Percentiles rank a stretch among this genome's conserved stretches.
phyloP scores from a whole-genome alignment of 2,888 invertebrate genomes.

The Luffia ferchaultella region DNA sequence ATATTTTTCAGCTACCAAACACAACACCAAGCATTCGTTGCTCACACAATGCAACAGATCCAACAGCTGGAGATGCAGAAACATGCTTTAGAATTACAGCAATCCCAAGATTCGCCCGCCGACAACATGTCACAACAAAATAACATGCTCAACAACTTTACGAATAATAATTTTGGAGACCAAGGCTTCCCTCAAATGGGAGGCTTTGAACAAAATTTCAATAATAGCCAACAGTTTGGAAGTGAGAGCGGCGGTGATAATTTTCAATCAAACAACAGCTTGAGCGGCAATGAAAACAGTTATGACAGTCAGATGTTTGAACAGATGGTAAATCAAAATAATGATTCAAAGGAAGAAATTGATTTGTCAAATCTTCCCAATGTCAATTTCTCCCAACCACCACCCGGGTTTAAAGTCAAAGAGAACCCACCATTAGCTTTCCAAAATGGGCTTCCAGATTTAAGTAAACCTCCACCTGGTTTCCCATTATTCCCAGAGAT shows the following conservation, averaged over 20 bases:
- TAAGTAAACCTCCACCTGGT: constrained; percentile 88
- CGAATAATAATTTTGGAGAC: constrained; percentile 3
- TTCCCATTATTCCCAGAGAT: constrained; percentile 65
- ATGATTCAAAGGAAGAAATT: constrained; percentile 27
- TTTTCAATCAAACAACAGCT: constrained; percentile 48
- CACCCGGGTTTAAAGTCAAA: constrained; percentile 47
- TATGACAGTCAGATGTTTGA: constrained; percentile 56
- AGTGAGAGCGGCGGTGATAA: constrained; percentile 48
- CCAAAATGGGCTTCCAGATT: constrained; percentile 76
- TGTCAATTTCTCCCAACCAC: constrained; percentile 55
- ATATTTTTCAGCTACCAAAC: constrained; percentile 75
- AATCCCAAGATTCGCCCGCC: constrained; percentile 21
- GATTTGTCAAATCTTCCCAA: constrained; percentile 45
- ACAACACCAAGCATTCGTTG: constrained; percentile 95
- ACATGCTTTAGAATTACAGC: constrained; percentile 68
- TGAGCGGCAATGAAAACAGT: constrained; percentile 59
- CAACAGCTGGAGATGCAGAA: constrained; percentile 85
- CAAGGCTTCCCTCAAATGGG: constrained; percentile 2
- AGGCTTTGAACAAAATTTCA: constrained; percentile 24
- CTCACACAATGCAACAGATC: constrained; percentile 90
- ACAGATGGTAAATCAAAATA: constrained; percentile 30
- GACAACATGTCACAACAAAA: constrained; percentile 22
- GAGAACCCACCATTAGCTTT: constrained; percentile 44
- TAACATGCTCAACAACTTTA: constrained; percentile 21
- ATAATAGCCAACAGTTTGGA: constrained; percentile 42